Evolutionary conservation across 2,113 vertebrate species (phyloP).

Genomic region (Pseudolaguvia tuberculata): DNA sequence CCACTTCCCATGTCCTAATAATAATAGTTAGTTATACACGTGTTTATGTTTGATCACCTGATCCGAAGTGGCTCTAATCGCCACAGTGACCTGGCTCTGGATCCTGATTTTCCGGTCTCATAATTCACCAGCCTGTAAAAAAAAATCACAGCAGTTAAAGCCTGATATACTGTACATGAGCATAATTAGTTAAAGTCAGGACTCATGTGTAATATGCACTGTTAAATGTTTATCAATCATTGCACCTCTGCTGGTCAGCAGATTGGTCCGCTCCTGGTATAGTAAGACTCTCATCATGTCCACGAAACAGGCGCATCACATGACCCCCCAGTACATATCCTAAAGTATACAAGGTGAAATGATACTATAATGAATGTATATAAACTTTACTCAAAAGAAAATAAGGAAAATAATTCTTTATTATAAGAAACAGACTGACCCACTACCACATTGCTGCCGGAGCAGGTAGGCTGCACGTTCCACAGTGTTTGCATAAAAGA

Average conservation of each 20-base stretch:
- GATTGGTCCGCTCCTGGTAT: conserved; percentile 84
- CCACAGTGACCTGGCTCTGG: conserved; percentile 86
- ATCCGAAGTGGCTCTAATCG: conserved; percentile 92
- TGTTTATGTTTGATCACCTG: conserved; percentile 72
- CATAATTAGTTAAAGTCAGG: neutral
- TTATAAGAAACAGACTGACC: conserved; percentile 65
- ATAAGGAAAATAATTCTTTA: neutral
- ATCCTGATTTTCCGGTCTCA: conserved; percentile 85
- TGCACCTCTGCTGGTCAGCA: conserved; percentile 81
- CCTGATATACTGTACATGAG: neutral
- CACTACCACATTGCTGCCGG: conserved; percentile 82
- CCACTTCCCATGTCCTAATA: too few species aligned
- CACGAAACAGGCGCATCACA: conserved; percentile 89
- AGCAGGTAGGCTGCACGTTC: conserved; percentile 95
- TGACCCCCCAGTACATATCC: conserved; percentile 89
- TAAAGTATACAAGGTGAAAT: conserved; percentile 44
- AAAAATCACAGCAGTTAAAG: conserved; percentile 29
- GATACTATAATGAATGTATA: neutral
- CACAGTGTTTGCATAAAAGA: conserved; percentile 98
- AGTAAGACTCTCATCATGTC: conserved; percentile 91
- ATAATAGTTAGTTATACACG: neutral
- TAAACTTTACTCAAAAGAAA: neutral
- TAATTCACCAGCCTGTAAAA: conserved; percentile 82
- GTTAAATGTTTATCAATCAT: neutral
- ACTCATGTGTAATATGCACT: neutral